Percentiles rank a stretch among this genome's conserved stretches.
Conservation (phyloP, 2,888 invertebrate species). For the Dicyrtomina minuta region DNA sequence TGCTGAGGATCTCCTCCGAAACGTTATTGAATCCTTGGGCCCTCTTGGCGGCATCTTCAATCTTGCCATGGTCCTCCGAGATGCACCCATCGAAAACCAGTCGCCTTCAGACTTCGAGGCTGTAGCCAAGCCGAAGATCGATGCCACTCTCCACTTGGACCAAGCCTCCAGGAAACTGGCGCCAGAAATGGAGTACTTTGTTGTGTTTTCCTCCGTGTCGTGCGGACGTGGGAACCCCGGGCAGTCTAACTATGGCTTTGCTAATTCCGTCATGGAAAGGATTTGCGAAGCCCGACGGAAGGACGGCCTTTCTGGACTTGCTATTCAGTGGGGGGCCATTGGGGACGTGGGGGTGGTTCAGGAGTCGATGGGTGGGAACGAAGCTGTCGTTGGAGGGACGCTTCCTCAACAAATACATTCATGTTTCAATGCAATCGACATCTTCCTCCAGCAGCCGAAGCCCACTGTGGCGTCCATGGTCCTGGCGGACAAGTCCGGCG, state of each 20-base stretch:
- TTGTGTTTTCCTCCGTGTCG: conserved; percentile 63
- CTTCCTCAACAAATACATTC: conserved; percentile 81
- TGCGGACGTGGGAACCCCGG: conserved; percentile 64
- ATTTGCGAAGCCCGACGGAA: conserved; percentile 59
- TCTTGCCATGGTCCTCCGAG: conserved; percentile 61
- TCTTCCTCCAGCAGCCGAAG: conserved; percentile 67
- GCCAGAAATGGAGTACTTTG: conserved; percentile 58
- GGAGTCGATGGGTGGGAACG: conserved; percentile 61
- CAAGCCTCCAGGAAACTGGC: conserved; percentile 57
- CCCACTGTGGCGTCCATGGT: conserved; percentile 80
- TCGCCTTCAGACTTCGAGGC: conserved; percentile 57
- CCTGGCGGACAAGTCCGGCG: conserved; percentile 72
- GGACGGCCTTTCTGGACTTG: conserved; percentile 60
- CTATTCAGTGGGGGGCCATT: conserved; percentile 65
- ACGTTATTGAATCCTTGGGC: not conserved
- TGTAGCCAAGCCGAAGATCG: conserved; percentile 60
- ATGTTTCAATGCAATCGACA: conserved; percentile 69
- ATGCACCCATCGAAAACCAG: conserved; percentile 59
- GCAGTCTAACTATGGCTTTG: conserved; percentile 64
- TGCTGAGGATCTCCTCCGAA: conserved; percentile 54
- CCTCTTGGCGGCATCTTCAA: conserved; percentile 62
- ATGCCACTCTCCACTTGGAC: conserved; percentile 61
- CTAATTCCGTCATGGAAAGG: conserved; percentile 64
- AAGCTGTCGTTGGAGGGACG: conserved; percentile 68
- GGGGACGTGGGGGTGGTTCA: conserved; percentile 63